phyloP scores from a whole-genome alignment of 2,113 vertebrate species.

The Crotalus helleri region DNA sequence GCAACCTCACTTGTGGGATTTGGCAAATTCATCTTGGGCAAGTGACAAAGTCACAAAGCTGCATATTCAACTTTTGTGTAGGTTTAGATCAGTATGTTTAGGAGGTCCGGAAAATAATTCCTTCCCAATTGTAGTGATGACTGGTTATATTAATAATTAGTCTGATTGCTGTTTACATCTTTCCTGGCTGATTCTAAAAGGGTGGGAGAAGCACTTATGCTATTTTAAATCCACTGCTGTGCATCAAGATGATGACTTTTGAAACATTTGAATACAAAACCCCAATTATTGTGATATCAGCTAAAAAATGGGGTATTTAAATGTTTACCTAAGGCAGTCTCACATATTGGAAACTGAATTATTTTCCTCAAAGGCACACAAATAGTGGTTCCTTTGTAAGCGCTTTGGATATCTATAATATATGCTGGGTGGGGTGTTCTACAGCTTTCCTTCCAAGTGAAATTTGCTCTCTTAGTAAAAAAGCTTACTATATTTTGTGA shows the following conservation, averaged over 20 bases:
- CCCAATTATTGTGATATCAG: neutral
- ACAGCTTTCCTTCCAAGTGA: neutral
- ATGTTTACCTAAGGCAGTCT: neutral
- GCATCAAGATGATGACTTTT: neutral
- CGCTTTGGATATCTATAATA: neutral
- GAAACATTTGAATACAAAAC: neutral
- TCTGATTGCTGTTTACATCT: neutral
- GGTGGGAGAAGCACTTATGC: neutral
- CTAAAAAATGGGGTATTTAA: neutral
- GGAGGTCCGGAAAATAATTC: neutral
- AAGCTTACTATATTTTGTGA: neutral
- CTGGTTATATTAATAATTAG: neutral
- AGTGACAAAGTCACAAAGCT: neutral
- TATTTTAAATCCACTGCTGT: neutral
- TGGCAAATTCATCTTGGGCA: neutral
- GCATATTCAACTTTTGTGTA: neutral
- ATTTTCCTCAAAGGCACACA: neutral
- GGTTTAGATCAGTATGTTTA: neutral
- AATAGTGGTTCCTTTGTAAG: neutral
- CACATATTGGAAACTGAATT: neutral
- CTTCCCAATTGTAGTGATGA: neutral
- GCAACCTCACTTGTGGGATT: neutral
- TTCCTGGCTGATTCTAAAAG: neutral
- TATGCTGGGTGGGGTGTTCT: neutral
- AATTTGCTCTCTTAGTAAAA: neutral